A percentile compares a stretch with the other conserved stretches of the same genome.
phyloP scores from a whole-genome alignment of 2,888 invertebrate genomes.

The Alentia gelatinosa region DNA sequence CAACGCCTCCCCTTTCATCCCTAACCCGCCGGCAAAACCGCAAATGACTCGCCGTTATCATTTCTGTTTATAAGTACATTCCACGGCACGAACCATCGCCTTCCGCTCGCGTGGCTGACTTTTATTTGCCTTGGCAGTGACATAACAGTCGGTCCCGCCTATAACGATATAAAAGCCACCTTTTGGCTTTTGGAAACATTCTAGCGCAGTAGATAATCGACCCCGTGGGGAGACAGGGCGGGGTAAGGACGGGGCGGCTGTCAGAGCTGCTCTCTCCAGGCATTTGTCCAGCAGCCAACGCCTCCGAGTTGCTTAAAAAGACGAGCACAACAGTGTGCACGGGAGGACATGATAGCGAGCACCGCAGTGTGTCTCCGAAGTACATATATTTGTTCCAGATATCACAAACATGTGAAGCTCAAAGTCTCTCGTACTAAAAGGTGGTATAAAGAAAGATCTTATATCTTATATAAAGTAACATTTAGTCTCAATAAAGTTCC shows the following conservation, averaged over 20 bases:
- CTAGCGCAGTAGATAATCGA: neutral
- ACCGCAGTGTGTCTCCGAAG: neutral
- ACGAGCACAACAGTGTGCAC: neutral
- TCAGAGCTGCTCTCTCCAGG: neutral
- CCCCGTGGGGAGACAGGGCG: neutral
- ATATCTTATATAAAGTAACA: too few species aligned
- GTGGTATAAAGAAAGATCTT: too few species aligned
- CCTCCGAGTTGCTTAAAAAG: neutral
- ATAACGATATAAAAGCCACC: neutral
- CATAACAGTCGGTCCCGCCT: neutral
- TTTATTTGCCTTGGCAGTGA: neutral
- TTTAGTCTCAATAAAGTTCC: too few species aligned
- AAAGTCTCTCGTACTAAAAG: too few species aligned
- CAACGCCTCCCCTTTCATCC: neutral
- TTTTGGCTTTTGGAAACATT: neutral
- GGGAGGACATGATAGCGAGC: neutral
- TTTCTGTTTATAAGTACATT: neutral
- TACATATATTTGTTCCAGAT: too few species aligned
- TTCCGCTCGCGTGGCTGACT: neutral
- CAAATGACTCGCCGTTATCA: neutral
- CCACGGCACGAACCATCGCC: neutral
- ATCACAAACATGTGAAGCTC: too few species aligned
- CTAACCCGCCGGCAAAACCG: neutral
- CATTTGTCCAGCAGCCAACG: neutral
- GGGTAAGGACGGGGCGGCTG: neutral